phyloP scores from a whole-genome alignment of 1,140 invertebrate species.

The Bombus confusus region DNA sequence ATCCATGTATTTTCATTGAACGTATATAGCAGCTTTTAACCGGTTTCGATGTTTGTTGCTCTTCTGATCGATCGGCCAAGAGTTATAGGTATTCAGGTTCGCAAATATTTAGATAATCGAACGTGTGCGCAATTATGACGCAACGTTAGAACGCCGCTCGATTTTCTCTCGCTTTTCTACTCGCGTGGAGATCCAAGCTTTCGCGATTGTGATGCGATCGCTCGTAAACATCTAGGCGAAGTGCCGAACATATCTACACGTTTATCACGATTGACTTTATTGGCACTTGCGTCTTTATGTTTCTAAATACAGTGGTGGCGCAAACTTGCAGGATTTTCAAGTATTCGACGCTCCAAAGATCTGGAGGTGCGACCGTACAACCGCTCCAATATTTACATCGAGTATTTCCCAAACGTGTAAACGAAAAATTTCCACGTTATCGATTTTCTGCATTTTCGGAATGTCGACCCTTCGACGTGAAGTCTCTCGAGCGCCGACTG shows the following conservation, averaged over 20 bases:
- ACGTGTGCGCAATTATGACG: not conserved
- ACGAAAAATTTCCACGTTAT: too few relatives aligned
- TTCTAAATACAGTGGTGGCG: not conserved
- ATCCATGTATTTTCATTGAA: not conserved
- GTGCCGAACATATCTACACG: not conserved
- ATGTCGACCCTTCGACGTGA: too few relatives aligned
- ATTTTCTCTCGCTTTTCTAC: not conserved
- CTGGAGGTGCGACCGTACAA: too few relatives aligned
- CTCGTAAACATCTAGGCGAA: not conserved
- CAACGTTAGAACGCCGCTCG: not conserved
- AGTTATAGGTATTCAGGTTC: not conserved
- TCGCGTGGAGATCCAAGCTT: not conserved
- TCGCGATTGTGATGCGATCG: not conserved
- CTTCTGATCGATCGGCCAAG: not conserved
- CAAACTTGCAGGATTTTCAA: not conserved
- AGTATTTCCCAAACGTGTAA: not conserved
- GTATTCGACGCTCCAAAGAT: not conserved
- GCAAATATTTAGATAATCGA: constrained; percentile 4
- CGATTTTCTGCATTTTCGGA: too few relatives aligned
- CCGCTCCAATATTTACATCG: not conserved
- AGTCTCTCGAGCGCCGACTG: not conserved
- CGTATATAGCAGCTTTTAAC: not conserved
- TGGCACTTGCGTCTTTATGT: not conserved
- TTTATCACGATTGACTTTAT: not conserved
- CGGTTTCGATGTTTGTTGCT: constrained; percentile 16